Evolutionary conservation across 2,888 invertebrate species (phyloP).

Genomic region (Priocnemis perturbator): DNA sequence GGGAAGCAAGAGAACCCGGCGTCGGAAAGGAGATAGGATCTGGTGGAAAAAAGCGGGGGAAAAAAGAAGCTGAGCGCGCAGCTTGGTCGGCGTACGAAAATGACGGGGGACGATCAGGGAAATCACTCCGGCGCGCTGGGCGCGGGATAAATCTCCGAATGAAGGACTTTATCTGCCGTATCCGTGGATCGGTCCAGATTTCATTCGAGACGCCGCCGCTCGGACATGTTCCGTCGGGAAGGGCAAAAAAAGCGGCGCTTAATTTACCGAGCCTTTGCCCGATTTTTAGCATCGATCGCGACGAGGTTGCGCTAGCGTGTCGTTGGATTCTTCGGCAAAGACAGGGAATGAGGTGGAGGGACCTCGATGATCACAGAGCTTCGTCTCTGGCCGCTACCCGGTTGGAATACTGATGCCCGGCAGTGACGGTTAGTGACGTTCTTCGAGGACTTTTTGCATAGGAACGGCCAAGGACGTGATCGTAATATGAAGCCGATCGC

Average conservation of each 20-base stretch:
- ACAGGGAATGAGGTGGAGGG: not conserved
- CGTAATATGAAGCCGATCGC: conserved; percentile 41
- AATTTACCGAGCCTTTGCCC: conserved; percentile 13
- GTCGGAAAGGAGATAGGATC: not conserved
- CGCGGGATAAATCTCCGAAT: not conserved
- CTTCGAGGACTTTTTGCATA: conserved; percentile 49
- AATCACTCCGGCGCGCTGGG: not conserved
- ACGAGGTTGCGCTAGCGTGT: conserved; percentile 17
- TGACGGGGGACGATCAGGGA: not conserved
- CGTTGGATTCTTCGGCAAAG: conserved; percentile 23
- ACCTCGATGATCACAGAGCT: conserved; percentile 42
- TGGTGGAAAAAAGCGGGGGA: too few species aligned
- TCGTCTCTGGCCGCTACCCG: conserved; percentile 29
- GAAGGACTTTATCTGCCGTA: not conserved
- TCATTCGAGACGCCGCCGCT: not conserved
- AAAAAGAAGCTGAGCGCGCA: too few species aligned
- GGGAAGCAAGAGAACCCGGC: not conserved
- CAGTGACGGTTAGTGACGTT: conserved; percentile 46
- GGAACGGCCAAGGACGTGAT: conserved; percentile 40
- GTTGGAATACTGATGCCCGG: conserved; percentile 50
- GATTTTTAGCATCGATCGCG: conserved; percentile 17
- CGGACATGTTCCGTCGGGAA: too few species aligned
- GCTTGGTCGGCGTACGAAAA: not conserved
- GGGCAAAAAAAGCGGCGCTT: conserved; percentile 8
- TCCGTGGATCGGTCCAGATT: not conserved